These are phyloP conservation scores for Nemurella pictetii DNA, from an alignment of 2,888 invertebrate genomes.

Conservation along the genomic window DNA sequence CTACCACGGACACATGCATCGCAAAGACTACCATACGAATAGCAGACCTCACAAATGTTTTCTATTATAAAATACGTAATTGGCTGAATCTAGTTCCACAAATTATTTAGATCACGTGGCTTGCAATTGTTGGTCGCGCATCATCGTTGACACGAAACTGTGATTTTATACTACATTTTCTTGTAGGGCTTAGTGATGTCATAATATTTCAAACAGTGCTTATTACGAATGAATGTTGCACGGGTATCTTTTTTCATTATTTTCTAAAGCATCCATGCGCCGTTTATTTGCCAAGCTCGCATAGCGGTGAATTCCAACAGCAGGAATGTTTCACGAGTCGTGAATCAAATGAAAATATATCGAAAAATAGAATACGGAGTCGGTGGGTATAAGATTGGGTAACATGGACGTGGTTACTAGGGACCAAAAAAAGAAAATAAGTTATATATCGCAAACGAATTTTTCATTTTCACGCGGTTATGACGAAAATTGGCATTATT, in stretches of 20 bases:
- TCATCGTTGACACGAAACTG: not conserved
- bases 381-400: not conserved
- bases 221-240: not conserved
- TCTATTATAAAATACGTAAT: not conserved
- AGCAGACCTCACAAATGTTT: not conserved
- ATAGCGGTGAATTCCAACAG: not conserved
- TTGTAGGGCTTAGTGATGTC: not conserved
- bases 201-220: not conserved
- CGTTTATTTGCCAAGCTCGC: not conserved
- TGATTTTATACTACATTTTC: constrained; percentile 25
- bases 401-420: constrained; percentile 19
- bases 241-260: not conserved
- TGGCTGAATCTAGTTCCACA: not conserved
- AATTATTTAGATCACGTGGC: not conserved
- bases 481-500: not conserved
- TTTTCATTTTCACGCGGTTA: constrained; percentile 3
- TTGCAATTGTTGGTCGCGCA: not conserved
- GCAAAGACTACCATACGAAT: not conserved
- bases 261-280: not conserved
- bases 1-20: not conserved
- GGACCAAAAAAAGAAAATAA: constrained; percentile 12
- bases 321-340: not conserved
- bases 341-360: not conserved
- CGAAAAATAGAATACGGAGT: not conserved
- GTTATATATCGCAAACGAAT: not conserved